These are phyloP conservation scores for Sinotaia quadrata DNA, from an alignment of 2,888 invertebrate species.

Conservation along the genomic window DNA sequence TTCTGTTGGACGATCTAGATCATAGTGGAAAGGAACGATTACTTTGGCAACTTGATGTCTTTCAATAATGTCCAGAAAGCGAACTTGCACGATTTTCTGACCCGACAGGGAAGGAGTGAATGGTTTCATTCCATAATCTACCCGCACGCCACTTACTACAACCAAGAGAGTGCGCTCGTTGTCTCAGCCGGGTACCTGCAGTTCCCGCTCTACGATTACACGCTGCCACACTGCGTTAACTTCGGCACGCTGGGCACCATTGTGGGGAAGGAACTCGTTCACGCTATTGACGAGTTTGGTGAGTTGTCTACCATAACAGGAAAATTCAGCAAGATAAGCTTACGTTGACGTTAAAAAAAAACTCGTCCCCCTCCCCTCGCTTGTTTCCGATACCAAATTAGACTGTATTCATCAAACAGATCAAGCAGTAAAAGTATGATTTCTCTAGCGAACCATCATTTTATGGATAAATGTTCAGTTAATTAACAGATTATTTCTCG, in stretches of 20 bases:
- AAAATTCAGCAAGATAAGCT: too few species aligned
- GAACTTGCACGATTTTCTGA: slow-evolving; percentile 53
- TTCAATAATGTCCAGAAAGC: slow-evolving; percentile 73
- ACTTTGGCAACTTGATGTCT: slow-evolving; percentile 75
- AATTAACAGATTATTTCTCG: too few species aligned
- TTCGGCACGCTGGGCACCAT: slow-evolving; percentile 63
- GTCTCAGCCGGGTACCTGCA: slow-evolving; percentile 64
- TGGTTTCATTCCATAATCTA: slow-evolving; percentile 55
- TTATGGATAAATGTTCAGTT: too few species aligned
- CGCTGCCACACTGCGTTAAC: slow-evolving; percentile 58
- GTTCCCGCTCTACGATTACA: slow-evolving; percentile 62
- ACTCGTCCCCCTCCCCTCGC: too few species aligned
- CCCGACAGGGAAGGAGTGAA: slow-evolving; percentile 36
- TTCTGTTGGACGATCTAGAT: too few species aligned
- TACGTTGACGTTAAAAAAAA: too few species aligned
- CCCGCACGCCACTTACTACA: slow-evolving; percentile 49
- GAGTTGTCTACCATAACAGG: too few species aligned
- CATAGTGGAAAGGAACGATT: too few species aligned
- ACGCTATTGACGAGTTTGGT: slow-evolving; percentile 63
- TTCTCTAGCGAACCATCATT: too few species aligned
- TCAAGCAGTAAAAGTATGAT: too few species aligned
- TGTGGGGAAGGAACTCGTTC: slow-evolving; percentile 54
- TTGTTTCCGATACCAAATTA: too few species aligned
- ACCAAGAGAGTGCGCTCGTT: slow-evolving; percentile 63
- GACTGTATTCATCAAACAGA: too few species aligned